Evolutionary conservation across 1,140 invertebrate genomes (phyloP).

Genomic region (Philopotamus ludificatus): DNA sequence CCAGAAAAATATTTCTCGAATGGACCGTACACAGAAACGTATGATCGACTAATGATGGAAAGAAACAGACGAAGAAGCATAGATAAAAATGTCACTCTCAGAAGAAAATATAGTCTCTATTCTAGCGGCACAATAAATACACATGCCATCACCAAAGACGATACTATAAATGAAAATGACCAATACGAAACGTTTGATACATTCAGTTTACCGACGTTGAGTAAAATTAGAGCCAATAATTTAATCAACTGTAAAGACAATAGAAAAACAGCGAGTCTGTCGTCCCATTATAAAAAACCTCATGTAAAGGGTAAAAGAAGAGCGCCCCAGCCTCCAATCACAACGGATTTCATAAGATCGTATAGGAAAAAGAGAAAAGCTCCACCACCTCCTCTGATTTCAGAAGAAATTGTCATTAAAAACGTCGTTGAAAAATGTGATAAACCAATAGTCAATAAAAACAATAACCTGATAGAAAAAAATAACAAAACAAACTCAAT

Average conservation of each 20-base stretch:
- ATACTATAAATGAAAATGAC: conserved; percentile 37
- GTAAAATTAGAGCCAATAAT: conserved; percentile 43
- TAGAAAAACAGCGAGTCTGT: conserved; percentile 59
- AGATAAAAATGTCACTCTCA: conserved; percentile 60
- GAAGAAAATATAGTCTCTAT: conserved; percentile 63
- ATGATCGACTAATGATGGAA: conserved; percentile 61
- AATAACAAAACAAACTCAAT: conserved; percentile 14
- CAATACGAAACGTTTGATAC: conserved; percentile 48
- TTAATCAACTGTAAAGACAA: conserved; percentile 46
- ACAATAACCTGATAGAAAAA: conserved; percentile 15
- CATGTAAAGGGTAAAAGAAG: conserved; percentile 74
- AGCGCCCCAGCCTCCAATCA: conserved; percentile 66
- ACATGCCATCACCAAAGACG: conserved; percentile 42
- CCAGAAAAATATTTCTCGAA: conserved; percentile 50
- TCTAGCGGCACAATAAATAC: conserved; percentile 51
- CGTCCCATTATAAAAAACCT: conserved; percentile 51
- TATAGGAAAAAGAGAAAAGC: conserved; percentile 60
- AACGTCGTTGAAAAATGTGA: conserved; percentile 1
- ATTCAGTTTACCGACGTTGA: conserved; percentile 56
- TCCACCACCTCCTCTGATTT: conserved; percentile 57
- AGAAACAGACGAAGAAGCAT: conserved; percentile 57
- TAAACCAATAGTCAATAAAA: neutral
- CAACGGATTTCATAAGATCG: conserved; percentile 44
- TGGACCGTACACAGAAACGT: conserved; percentile 60
- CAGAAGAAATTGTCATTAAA: conserved; percentile 12